Conservation (phyloP, 2,797 vertebrate genomes). For the Bryconaethiops microstoma region DNA sequence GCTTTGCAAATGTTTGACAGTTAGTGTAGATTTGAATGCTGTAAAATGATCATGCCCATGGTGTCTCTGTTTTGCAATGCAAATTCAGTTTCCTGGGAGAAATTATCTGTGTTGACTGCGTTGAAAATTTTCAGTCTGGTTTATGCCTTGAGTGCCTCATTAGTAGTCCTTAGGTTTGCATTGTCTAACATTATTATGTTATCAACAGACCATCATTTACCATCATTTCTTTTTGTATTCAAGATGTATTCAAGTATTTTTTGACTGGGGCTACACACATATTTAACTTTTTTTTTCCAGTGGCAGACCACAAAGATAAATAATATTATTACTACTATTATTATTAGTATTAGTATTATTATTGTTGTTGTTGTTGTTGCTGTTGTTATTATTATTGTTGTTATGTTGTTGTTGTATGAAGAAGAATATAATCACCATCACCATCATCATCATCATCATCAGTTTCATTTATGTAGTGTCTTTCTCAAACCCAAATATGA, state of each 20-base stretch:
- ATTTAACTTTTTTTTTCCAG: too few species aligned
- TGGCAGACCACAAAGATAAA: too few species aligned
- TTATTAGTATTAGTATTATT: too few species aligned
- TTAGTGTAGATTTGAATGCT: not conserved
- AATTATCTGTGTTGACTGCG: not conserved
- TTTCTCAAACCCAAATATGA: too few species aligned
- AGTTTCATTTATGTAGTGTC: too few species aligned
- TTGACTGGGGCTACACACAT: too few species aligned
- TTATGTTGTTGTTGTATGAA: too few species aligned
- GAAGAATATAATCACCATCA: too few species aligned
- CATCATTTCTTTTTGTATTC: slow-evolving; percentile 22
- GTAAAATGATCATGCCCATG: not conserved
- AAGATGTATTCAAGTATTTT: slow-evolving; percentile 1
- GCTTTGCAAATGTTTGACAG: not conserved
- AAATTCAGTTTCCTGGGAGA: not conserved
- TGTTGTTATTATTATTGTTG: too few species aligned
- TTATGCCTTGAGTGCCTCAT: not conserved
- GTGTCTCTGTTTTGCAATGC: not conserved
- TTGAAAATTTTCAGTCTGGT: not conserved
- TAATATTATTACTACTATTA: too few species aligned
- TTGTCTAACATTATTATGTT: slow-evolving; percentile 2
- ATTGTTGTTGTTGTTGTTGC: too few species aligned
- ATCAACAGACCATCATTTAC: slow-evolving; percentile 5
- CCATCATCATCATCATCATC: too few species aligned
- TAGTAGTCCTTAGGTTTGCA: not conserved